phyloP scores from a whole-genome alignment of 2,797 vertebrate genomes.

The Mormyrops boulengeri region DNA sequence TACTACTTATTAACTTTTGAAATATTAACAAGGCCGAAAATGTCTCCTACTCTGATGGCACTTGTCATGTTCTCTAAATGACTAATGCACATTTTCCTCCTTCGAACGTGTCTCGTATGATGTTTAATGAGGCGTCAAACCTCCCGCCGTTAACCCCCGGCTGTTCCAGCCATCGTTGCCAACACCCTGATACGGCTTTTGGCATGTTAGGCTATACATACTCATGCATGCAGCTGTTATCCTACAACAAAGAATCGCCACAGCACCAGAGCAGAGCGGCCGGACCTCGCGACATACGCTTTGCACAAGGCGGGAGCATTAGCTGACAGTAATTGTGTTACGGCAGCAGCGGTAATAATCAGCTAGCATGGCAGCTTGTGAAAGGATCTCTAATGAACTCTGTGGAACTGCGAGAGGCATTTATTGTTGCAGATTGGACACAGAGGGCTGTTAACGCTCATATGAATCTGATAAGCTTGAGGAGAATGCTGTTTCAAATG shows the following conservation, averaged over 20 bases:
- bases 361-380: not conserved
- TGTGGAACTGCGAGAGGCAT: not conserved
- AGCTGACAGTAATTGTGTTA: not conserved
- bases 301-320: not conserved
- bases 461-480: not conserved
- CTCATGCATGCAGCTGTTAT: not conserved
- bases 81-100: not conserved
- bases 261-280: not conserved
- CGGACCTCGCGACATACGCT: not conserved
- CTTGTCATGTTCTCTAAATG: conserved; percentile 3
- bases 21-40: not conserved
- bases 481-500: not conserved
- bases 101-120: not conserved
- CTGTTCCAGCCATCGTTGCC: not conserved
- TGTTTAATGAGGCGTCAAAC: not conserved
- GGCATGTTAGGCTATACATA: not conserved
- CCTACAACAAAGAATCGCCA: not conserved
- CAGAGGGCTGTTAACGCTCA: not conserved
- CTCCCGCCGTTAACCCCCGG: not conserved
- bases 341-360: not conserved
- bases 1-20: not conserved
- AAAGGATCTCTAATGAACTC: not conserved
- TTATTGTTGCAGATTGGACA: conserved; percentile 6
- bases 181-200: not conserved
- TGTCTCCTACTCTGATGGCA: not conserved